A percentile compares a stretch with the other conserved stretches of the same genome.
These are phyloP conservation scores for Tapirus indicus DNA, from an alignment of 2,797 vertebrate genomes.

Conservation along the genomic window DNA sequence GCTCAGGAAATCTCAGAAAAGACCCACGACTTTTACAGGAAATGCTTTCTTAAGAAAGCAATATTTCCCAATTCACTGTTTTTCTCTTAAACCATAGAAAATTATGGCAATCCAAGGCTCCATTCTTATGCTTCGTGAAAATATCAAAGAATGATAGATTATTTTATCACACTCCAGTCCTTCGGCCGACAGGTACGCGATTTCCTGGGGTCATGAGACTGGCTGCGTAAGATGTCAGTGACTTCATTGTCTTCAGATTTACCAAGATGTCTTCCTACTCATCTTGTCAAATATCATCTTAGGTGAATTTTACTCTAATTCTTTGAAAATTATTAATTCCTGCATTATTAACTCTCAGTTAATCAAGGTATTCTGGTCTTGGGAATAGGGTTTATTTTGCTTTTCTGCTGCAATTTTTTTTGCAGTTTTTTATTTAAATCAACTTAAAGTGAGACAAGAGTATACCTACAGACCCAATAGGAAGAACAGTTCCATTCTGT, in stretches of 20 bases:
- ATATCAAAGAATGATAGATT: background rate
- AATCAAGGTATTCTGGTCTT: background rate
- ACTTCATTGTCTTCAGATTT: background rate
- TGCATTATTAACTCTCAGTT: background rate
- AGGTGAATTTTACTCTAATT: slow-evolving; percentile 8
- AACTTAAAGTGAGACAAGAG: background rate
- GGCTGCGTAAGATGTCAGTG: background rate
- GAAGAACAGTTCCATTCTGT: background rate
- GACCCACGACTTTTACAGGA: slow-evolving; percentile 5
- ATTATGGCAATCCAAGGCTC: slow-evolving; percentile 10
- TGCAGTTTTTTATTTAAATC: background rate
- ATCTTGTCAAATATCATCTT: background rate
- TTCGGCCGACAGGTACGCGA: background rate
- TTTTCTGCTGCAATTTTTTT: background rate
- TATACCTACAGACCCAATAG: background rate
- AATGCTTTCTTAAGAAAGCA: slow-evolving; percentile 54
- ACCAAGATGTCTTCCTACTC: background rate
- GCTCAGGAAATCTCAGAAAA: slow-evolving; percentile 43
- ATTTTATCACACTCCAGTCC: slow-evolving; percentile 3
- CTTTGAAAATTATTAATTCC: slow-evolving; percentile 38
- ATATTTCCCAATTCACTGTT: slow-evolving; percentile 20
- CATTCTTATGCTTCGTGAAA: slow-evolving; percentile 21
- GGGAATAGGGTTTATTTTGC: background rate
- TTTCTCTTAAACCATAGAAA: slow-evolving; percentile 30
- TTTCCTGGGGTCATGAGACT: slow-evolving; percentile 2